Conservation (phyloP, 35 echinoderm and acorn worm species). For the Lytechinus variegatus region DNA sequence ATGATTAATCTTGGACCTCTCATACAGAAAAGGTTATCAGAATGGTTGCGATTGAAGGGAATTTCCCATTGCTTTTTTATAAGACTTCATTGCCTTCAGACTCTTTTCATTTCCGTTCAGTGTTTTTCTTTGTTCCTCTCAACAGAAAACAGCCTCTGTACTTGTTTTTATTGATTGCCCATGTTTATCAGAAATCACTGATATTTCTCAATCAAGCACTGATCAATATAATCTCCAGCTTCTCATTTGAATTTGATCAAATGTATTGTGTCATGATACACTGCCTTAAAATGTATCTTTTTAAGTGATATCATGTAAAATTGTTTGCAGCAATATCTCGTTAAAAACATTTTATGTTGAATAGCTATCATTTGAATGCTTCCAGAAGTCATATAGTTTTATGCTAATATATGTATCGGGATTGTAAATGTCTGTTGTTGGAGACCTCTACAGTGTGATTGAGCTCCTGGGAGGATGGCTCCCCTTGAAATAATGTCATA, state of each 20-base stretch:
- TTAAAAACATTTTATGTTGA: too few species aligned
- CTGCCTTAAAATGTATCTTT: too few species aligned
- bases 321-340: too few species aligned
- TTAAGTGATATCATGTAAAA: too few species aligned
- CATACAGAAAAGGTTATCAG: neutral
- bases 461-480: too few species aligned
- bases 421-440: too few species aligned
- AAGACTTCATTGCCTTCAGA: neutral
- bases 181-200: slow-evolving; percentile 42
- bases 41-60: neutral
- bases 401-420: too few species aligned
- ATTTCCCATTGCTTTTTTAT: neutral
- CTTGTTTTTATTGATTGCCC: neutral
- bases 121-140: neutral
- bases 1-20: neutral
- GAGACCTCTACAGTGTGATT: too few species aligned
- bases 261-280: too few species aligned
- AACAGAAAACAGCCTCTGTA: neutral
- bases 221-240: neutral
- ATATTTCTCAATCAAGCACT: neutral
- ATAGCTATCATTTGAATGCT: too few species aligned
- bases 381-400: too few species aligned
- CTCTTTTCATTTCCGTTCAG: neutral
- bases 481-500: too few species aligned
- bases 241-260: neutral